Conservation (phyloP, 2,113 vertebrate genomes). For the human region DNA sequence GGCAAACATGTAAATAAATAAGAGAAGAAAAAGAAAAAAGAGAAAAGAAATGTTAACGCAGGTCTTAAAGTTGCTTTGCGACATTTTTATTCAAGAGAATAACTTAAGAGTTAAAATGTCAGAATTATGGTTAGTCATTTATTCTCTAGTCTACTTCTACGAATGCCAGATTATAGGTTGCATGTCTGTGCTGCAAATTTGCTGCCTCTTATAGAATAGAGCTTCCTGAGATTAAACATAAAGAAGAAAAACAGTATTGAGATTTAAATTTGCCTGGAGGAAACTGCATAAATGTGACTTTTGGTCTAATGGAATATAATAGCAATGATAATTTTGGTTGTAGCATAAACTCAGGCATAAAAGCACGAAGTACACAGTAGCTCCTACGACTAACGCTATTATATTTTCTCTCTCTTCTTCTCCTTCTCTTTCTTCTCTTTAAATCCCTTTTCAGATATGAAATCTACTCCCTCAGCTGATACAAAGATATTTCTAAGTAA, state of each 20-base stretch:
- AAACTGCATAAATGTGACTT: neutral
- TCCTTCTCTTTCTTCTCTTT: neutral
- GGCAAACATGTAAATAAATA: neutral
- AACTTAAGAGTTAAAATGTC: neutral
- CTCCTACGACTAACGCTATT: neutral
- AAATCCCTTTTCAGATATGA: constrained; percentile 2
- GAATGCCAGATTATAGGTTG: neutral
- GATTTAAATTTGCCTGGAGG: neutral
- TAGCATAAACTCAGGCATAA: neutral
- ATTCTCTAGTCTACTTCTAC: neutral
- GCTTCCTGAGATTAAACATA: neutral
- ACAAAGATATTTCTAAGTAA: neutral
- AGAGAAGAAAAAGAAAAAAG: neutral
- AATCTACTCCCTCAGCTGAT: neutral
- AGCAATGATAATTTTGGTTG: neutral
- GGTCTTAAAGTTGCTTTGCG: neutral
- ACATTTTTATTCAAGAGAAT: neutral
- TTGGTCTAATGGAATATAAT: neutral
- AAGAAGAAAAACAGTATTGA: neutral
- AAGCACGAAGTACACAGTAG: neutral
- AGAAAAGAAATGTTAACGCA: neutral
- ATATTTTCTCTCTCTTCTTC: neutral
- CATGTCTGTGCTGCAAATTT: neutral
- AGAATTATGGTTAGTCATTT: neutral
- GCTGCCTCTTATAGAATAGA: neutral